Evolutionary conservation across 2,113 vertebrate genomes (phyloP).

Genomic region (Cepphus grylle): DNA sequence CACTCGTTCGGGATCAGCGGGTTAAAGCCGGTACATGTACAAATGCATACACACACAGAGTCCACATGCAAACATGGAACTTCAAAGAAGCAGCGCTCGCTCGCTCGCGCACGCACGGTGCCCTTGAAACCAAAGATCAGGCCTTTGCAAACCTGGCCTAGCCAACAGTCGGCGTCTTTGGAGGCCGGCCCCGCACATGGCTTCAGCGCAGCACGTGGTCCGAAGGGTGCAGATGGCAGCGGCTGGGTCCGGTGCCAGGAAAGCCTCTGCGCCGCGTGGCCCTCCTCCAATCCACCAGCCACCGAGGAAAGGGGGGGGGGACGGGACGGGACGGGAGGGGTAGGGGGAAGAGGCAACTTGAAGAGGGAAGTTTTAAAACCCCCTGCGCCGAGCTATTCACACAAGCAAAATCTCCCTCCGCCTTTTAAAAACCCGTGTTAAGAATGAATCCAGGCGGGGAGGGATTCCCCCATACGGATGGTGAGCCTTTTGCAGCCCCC

Average conservation of each 20-base stretch:
- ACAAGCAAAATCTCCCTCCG: not conserved
- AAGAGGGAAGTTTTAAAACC: not conserved
- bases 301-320: not conserved
- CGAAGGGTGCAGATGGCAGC: constrained; percentile 51
- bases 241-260: constrained; percentile 14
- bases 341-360: not conserved
- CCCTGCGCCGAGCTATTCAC: not conserved
- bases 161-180: constrained; percentile 3
- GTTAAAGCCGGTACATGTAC: not conserved
- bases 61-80: not conserved
- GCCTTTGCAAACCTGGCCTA: constrained; percentile 12
- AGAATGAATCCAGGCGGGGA: not conserved
- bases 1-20: not conserved
- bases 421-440: not conserved
- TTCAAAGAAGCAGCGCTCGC: not conserved
- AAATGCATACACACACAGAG: not conserved
- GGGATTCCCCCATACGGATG: not conserved
- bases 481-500: not conserved
- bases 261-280: constrained; percentile 23
- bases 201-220: constrained; percentile 58
- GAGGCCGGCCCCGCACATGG: constrained; percentile 47
- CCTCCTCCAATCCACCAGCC: constrained; percentile 63
- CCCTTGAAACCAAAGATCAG: constrained; percentile 48
- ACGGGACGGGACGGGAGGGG: not conserved
- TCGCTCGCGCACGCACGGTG: not conserved